These are phyloP conservation scores for Lepisosteus osseus DNA, from an alignment of 2,113 vertebrate genomes.

Conservation along the genomic window DNA sequence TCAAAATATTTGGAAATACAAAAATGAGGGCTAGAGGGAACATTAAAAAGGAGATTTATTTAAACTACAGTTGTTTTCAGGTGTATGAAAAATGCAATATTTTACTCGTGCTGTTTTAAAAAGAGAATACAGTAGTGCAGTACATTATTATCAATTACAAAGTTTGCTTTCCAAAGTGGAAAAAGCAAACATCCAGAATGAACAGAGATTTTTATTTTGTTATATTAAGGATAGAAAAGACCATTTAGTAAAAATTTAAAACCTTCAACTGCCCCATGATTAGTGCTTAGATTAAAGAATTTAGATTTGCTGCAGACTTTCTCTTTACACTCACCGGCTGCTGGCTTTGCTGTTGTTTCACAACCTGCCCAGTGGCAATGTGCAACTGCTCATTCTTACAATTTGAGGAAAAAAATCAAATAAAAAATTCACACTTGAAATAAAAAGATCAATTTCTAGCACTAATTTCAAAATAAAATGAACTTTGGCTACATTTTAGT, in stretches of 20 bases:
- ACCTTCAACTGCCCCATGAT: slow-evolving; percentile 57
- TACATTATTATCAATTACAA: slow-evolving; percentile 66
- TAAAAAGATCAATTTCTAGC: slow-evolving; percentile 41
- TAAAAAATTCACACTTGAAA: slow-evolving; percentile 57
- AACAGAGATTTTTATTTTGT: slow-evolving; percentile 61
- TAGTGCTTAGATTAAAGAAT: slow-evolving; percentile 55
- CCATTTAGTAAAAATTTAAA: slow-evolving; percentile 67
- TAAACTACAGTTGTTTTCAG: slow-evolving; percentile 58
- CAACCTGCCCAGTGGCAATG: slow-evolving; percentile 88
- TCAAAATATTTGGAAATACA: slow-evolving; percentile 1
- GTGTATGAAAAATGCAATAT: slow-evolving; percentile 47
- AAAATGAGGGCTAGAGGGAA: slow-evolving; percentile 69
- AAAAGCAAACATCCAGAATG: slow-evolving; percentile 61
- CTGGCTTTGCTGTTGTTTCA: slow-evolving; percentile 77
- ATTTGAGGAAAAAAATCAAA: slow-evolving; percentile 72
- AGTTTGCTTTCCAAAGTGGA: slow-evolving; percentile 69
- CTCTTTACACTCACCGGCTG: slow-evolving; percentile 79
- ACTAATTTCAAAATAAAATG: too few relatives aligned
- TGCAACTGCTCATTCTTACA: slow-evolving; percentile 86
- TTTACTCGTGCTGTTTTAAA: slow-evolving; percentile 52
- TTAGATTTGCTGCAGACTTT: slow-evolving; percentile 38
- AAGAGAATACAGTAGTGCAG: slow-evolving; percentile 59
- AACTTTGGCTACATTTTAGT: too few relatives aligned
- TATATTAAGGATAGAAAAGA: slow-evolving; percentile 56
- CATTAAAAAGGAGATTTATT: slow-evolving; percentile 66